phyloP scores from a whole-genome alignment of 2,888 invertebrate genomes.

The Linyphia triangularis region DNA sequence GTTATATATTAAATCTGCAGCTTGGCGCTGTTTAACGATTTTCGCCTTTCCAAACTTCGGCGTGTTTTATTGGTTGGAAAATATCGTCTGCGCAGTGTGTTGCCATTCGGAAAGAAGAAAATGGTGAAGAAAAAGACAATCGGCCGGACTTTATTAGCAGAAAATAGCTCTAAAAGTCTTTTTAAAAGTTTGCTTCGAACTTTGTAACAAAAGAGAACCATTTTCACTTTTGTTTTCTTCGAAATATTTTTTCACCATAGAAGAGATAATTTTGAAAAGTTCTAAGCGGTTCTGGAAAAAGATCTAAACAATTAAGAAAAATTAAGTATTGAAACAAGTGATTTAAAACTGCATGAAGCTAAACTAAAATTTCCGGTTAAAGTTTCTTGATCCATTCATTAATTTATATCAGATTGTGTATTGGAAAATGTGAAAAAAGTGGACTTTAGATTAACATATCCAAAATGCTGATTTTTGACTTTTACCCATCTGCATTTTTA shows the following conservation, averaged over 20 bases:
- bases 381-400: no score
- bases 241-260: background rate
- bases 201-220: background rate
- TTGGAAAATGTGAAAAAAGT: no score
- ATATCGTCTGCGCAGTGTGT: conserved; percentile 12
- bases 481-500: no score
- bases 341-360: no score
- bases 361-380: no score
- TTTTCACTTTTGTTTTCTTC: background rate
- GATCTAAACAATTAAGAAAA: no score
- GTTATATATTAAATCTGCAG: conserved; percentile 14
- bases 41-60: conserved; percentile 11
- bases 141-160: conserved; percentile 40
- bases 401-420: no score
- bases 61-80: conserved; percentile 31
- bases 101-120: conserved; percentile 56
- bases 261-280: background rate
- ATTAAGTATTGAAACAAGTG: no score
- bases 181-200: background rate
- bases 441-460: no score
- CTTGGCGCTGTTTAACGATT: conserved; percentile 29
- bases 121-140: background rate
- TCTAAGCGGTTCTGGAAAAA: background rate
- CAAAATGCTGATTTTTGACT: no score
- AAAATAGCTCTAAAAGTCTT: conserved; percentile 24